Evolutionary conservation across 35 echinoderm and acorn worm species (phyloP).

Genomic region (Nesometra sesokonis): DNA sequence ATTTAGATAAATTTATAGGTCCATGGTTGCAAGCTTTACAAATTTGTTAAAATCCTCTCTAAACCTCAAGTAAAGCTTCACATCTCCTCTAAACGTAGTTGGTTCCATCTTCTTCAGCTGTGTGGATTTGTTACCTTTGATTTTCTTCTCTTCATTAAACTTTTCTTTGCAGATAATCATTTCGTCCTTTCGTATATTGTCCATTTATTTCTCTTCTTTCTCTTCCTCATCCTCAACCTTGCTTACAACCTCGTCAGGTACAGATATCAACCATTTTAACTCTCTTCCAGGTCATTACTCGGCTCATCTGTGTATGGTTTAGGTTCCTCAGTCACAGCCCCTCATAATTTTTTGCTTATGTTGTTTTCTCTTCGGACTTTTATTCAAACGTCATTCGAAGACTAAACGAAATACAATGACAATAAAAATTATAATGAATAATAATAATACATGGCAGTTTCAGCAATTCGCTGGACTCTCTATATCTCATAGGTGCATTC

Average conservation of each 20-base stretch:
- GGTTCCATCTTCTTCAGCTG: constrained; percentile 12
- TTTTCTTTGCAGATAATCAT: not conserved
- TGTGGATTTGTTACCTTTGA: not conserved
- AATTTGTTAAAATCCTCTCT: constrained; percentile 17
- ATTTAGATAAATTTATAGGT: no score
- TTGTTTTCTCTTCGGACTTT: no score
- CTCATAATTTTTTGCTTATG: not conserved
- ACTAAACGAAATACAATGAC: no score
- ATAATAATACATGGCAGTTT: no score
- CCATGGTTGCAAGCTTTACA: not conserved
- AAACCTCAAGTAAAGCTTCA: constrained; percentile 8
- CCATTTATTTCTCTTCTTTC: not conserved
- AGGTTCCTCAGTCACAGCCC: not conserved
- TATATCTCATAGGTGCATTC: no score
- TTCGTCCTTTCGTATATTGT: not conserved
- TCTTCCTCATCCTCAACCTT: constrained; percentile 7
- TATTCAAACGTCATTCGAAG: no score
- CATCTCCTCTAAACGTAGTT: not conserved
- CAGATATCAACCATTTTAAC: not conserved
- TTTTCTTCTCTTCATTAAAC: not conserved
- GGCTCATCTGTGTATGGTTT: not conserved
- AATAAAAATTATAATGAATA: no score
- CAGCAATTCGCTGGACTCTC: no score
- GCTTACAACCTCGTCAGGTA: not conserved
- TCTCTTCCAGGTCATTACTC: constrained; percentile 3